Percentiles rank a stretch among this genome's conserved stretches.
Conservation (phyloP, 2,113 vertebrate species). For the Alligator mississippiensis region DNA sequence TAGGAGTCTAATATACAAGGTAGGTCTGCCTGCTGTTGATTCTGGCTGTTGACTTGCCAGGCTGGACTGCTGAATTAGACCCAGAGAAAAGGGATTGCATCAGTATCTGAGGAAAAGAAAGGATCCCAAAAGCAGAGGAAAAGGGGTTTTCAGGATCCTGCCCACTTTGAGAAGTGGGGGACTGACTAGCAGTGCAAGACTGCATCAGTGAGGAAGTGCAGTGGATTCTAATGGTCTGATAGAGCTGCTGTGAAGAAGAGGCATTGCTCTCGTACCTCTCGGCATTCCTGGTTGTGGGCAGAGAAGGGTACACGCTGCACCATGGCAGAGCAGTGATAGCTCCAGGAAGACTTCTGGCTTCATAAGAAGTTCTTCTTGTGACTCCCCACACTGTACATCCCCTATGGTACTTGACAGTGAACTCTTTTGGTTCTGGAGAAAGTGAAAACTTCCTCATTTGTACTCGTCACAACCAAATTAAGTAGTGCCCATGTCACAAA, state of each 20-base stretch:
- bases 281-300: neutral
- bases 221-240: neutral
- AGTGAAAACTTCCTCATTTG: neutral
- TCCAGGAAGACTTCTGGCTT: neutral
- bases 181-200: neutral
- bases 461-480: no score
- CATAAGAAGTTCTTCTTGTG: neutral
- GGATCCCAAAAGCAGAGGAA: neutral
- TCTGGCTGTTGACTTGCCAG: neutral
- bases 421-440: neutral
- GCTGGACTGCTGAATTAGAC: neutral
- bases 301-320: neutral
- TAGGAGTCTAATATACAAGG: neutral
- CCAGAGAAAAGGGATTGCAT: neutral
- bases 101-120: neutral
- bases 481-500: no score
- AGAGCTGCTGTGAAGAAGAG: neutral
- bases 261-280: neutral
- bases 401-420: neutral
- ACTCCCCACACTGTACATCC: no score
- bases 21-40: neutral
- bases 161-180: neutral
- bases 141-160: conserved; percentile 13
- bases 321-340: neutral
- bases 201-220: neutral